Conservation (phyloP, 2,888 invertebrate species). For the Acleris emargana region DNA sequence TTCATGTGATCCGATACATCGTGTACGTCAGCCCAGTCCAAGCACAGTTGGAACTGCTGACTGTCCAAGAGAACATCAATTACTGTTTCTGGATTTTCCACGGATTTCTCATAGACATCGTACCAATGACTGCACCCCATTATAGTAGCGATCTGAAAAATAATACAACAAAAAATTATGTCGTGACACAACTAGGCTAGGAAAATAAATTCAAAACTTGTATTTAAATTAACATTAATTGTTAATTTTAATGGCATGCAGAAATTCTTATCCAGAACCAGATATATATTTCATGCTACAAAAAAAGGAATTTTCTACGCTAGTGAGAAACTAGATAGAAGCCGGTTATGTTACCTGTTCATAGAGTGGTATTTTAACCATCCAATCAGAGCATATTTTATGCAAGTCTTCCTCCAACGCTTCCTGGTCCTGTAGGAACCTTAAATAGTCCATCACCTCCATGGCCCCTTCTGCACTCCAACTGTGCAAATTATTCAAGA, state of each 20-base stretch:
- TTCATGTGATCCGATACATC: conserved; percentile 82
- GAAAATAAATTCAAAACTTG: too few relatives aligned
- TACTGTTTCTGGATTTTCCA: conserved; percentile 79
- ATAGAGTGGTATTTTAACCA: conserved; percentile 86
- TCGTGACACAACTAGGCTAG: too few relatives aligned
- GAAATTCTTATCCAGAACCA: neutral
- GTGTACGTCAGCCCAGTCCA: conserved; percentile 88
- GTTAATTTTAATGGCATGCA: too few relatives aligned
- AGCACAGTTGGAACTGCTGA: conserved; percentile 85
- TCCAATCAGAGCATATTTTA: conserved; percentile 81
- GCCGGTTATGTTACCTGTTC: conserved; percentile 73
- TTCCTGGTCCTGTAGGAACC: conserved; percentile 65
- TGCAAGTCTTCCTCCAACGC: conserved; percentile 70
- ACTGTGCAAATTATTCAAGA: conserved; percentile 78
- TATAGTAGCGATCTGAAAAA: conserved; percentile 80
- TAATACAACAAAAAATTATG: neutral
- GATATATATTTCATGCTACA: too few relatives aligned
- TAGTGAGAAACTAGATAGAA: too few relatives aligned
- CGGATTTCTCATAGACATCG: conserved; percentile 80
- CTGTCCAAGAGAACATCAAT: conserved; percentile 82
- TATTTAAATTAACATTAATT: neutral
- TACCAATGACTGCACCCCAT: conserved; percentile 85
- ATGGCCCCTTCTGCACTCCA: conserved; percentile 84
- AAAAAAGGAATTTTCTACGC: too few relatives aligned
- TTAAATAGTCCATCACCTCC: conserved; percentile 78